These are phyloP conservation scores for Platorchestia sp. DNA, from an alignment of 1,140 invertebrate genomes.

Conservation along the genomic window DNA sequence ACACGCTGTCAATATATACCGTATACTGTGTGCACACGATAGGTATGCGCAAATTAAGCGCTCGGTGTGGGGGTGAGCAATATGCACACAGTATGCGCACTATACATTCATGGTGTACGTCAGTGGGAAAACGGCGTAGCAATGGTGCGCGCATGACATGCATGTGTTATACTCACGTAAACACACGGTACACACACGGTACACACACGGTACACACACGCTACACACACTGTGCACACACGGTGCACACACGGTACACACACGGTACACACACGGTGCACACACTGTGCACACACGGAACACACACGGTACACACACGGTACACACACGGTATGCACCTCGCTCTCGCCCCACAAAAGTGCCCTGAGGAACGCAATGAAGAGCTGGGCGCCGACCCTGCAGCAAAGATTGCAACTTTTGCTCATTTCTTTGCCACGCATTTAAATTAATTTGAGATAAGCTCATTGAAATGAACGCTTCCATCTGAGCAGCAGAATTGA, in stretches of 20 bases:
- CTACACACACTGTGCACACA: too few relatives aligned
- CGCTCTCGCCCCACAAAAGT: background rate
- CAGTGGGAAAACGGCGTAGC: too few relatives aligned
- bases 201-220: too few relatives aligned
- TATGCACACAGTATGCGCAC: background rate
- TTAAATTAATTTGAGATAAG: slow-evolving; percentile 22
- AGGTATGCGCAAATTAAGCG: background rate
- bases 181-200: too few relatives aligned
- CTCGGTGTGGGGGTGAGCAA: too few relatives aligned
- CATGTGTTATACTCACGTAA: too few relatives aligned
- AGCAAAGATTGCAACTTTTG: background rate
- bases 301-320: background rate
- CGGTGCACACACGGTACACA: too few relatives aligned
- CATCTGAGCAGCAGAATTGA: background rate
- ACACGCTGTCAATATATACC: background rate
- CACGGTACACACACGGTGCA: too few relatives aligned
- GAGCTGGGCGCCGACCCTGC: background rate
- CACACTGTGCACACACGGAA: background rate
- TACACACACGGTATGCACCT: background rate
- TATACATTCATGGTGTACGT: too few relatives aligned
- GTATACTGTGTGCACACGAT: background rate
- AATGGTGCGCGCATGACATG: too few relatives aligned
- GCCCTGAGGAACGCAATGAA: slow-evolving; percentile 1
- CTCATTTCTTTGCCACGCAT: background rate
- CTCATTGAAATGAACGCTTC: background rate